These are phyloP conservation scores for Conchocele bisecta DNA, from an alignment of 2,888 invertebrate genomes.

Conservation along the genomic window DNA sequence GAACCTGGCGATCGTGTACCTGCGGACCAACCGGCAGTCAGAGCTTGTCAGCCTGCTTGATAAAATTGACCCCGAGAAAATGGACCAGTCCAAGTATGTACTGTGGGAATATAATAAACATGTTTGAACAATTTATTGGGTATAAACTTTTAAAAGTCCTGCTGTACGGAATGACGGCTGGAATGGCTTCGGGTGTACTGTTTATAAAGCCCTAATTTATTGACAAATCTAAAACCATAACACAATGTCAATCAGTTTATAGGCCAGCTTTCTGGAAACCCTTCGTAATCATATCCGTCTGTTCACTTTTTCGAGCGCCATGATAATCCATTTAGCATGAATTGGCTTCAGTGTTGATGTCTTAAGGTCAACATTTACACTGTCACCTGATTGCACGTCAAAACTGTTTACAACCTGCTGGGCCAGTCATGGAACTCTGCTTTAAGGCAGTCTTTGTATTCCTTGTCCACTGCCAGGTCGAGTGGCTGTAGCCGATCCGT, in stretches of 20 bases:
- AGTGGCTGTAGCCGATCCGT: constrained; percentile 54
- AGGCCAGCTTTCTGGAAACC: constrained; percentile 32
- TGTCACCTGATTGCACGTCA: not conserved
- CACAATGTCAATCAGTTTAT: too few species aligned
- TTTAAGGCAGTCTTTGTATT: constrained; percentile 39
- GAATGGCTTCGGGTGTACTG: too few species aligned
- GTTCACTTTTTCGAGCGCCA: constrained; percentile 4
- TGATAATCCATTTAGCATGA: constrained; percentile 33
- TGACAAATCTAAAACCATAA: too few species aligned
- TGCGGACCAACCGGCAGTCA: constrained; percentile 93
- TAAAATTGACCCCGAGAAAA: constrained; percentile 93
- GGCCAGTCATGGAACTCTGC: constrained; percentile 29
- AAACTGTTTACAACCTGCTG: too few species aligned
- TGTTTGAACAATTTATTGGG: too few species aligned
- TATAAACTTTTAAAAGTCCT: too few species aligned
- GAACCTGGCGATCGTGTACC: constrained; percentile 97
- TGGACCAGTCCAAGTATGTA: too few species aligned
- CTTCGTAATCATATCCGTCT: constrained; percentile 1
- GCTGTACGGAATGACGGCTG: too few species aligned
- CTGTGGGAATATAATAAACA: too few species aligned
- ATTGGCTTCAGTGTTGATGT: constrained; percentile 32
- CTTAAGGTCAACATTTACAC: not conserved
- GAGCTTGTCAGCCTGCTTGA: constrained; percentile 95
- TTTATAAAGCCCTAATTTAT: too few species aligned
- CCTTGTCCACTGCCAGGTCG: constrained; percentile 43